Conservation (phyloP, 2,888 invertebrate genomes). For the Rhorus exstirpatorius region DNA sequence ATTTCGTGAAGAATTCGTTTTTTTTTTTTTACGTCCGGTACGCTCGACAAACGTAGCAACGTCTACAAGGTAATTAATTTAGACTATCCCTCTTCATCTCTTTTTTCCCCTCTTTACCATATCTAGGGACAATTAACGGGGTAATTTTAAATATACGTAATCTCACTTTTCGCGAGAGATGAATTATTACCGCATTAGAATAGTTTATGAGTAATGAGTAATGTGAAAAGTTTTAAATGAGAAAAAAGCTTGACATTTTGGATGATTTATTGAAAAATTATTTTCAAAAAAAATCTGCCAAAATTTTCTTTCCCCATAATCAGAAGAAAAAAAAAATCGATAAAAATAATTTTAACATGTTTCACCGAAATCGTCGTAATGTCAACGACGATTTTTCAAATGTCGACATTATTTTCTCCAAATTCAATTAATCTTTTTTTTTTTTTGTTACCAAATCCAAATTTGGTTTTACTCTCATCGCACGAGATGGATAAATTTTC, state of each 20-base stretch:
- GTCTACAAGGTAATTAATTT: conserved; percentile 63
- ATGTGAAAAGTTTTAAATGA: not conserved
- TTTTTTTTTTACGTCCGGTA: not conserved
- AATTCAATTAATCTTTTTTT: conserved; percentile 11
- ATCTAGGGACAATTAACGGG: conserved; percentile 37
- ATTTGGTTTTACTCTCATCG: not conserved
- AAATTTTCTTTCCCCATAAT: not conserved
- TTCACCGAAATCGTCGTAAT: not conserved
- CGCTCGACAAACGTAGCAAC: conserved; percentile 11
- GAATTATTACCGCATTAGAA: conserved; percentile 6
- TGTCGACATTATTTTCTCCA: not conserved
- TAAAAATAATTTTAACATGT: not conserved
- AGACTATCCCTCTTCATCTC: not conserved
- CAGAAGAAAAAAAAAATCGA: not conserved
- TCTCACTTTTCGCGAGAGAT: not conserved
- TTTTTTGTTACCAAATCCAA: not conserved
- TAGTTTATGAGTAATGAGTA: not conserved
- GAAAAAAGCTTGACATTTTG: not conserved
- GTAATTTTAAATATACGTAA: not conserved
- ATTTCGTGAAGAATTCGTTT: conserved; percentile 2
- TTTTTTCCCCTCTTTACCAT: not conserved
- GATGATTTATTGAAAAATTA: not conserved
- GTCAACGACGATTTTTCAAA: conserved; percentile 17
- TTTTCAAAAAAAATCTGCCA: not conserved
- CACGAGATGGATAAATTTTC: not conserved